These are phyloP conservation scores for Drosophila nigrodunni DNA, from an alignment of 1,140 invertebrate species.

Conservation along the genomic window DNA sequence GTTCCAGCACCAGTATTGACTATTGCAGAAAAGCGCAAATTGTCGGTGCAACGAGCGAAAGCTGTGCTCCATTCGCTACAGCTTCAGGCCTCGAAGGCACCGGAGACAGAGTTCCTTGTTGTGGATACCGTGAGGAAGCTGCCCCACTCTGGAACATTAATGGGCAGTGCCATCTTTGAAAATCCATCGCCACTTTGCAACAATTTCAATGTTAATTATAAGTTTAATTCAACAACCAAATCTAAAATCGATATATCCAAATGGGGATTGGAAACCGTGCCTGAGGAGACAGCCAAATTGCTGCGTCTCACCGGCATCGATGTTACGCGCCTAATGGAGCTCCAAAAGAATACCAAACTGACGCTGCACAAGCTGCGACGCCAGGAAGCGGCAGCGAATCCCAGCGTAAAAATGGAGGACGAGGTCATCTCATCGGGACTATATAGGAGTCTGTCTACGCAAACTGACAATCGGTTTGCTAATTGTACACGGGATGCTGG, in stretches of 20 bases:
- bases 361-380: conserved; percentile 38
- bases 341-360: conserved; percentile 38
- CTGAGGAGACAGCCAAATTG: conserved; percentile 34
- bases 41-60: conserved; percentile 32
- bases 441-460: conserved; percentile 34
- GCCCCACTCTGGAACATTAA: conserved; percentile 26
- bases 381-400: conserved; percentile 4
- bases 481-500: conserved; percentile 17
- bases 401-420: conserved; percentile 5
- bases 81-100: not conserved
- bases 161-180: conserved; percentile 38
- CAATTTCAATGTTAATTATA: conserved; percentile 63
- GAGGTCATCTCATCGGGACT: conserved; percentile 30
- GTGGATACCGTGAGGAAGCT: conserved; percentile 57
- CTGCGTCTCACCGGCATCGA: conserved; percentile 52
- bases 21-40: conserved; percentile 32
- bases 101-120: conserved; percentile 36
- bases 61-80: conserved; percentile 12
- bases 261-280: conserved; percentile 59
- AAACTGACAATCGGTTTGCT: conserved; percentile 25
- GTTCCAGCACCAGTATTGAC: not conserved
- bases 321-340: conserved; percentile 37
- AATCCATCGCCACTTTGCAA: conserved; percentile 64
- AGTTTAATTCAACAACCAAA: conserved; percentile 57
- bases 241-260: conserved; percentile 45